These are phyloP conservation scores for Calameuta filiformis DNA, from an alignment of 2,888 invertebrate genomes.

Conservation along the genomic window DNA sequence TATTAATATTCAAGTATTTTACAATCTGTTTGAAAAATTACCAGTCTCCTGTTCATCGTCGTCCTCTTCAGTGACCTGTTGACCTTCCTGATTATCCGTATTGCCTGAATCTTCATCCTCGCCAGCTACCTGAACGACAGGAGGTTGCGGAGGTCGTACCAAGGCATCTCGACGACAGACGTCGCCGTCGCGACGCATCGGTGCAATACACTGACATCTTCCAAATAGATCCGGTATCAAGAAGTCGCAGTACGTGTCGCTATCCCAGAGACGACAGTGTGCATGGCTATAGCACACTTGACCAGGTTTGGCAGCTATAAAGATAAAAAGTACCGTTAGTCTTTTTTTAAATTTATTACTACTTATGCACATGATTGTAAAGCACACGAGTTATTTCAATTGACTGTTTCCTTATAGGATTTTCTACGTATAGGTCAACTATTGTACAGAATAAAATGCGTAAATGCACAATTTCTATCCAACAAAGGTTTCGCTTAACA, in stretches of 20 bases:
- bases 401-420: not conserved
- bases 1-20: not conserved
- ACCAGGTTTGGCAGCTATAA: slow-evolving; percentile 86
- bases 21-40: not conserved
- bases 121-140: slow-evolving; percentile 27
- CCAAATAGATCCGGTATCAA: slow-evolving; percentile 91
- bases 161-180: slow-evolving; percentile 66
- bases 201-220: slow-evolving; percentile 79
- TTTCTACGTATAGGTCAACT: not conserved
- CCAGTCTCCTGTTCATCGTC: slow-evolving; percentile 26
- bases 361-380: not conserved
- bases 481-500: not conserved
- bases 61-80: slow-evolving; percentile 59
- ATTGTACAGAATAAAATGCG: not conserved
- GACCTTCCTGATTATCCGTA: slow-evolving; percentile 30
- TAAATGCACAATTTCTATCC: not conserved
- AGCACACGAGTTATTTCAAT: not conserved
- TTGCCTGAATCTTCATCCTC: slow-evolving; percentile 50
- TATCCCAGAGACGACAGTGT: slow-evolving; percentile 87
- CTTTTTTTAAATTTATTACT: not conserved
- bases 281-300: slow-evolving; percentile 91
- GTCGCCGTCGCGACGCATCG: slow-evolving; percentile 62
- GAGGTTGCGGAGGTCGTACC: slow-evolving; percentile 54
- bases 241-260: slow-evolving; percentile 88
- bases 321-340: slow-evolving; percentile 6